Percentiles rank a stretch among this genome's conserved stretches.
Conservation (phyloP, 1,140 invertebrate species). For the Aphidius gifuensis region DNA sequence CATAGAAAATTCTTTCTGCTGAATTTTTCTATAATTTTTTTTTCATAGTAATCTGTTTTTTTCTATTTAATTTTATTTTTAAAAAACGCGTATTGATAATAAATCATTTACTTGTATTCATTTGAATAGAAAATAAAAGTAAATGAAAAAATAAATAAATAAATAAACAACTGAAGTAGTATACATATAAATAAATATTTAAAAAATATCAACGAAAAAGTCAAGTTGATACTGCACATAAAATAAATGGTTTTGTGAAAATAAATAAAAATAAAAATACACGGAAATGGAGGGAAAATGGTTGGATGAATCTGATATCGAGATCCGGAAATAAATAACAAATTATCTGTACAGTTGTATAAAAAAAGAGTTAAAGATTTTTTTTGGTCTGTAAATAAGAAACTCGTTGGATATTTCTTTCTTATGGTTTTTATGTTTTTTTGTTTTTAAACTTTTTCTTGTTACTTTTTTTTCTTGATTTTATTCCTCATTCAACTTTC, state of each 20-base stretch:
- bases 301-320: constrained; percentile 17
- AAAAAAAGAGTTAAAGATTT: constrained; percentile 21
- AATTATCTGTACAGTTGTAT: constrained; percentile 29
- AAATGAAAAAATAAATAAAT: background rate
- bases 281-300: constrained; percentile 15
- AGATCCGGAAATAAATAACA: constrained; percentile 34
- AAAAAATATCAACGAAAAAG: background rate
- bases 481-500: background rate
- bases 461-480: background rate
- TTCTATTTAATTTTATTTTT: no score
- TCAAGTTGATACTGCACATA: background rate
- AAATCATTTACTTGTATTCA: no score
- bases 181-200: background rate
- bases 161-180: background rate
- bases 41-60: no score
- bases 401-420: constrained; percentile 25
- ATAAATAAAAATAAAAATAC: background rate
- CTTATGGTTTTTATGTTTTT: constrained; percentile 18
- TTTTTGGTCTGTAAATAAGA: constrained; percentile 38
- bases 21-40: no score
- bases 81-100: no score
- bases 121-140: no score
- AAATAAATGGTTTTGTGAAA: constrained; percentile 1
- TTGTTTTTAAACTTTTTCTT: constrained; percentile 18
- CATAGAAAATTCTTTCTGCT: no score